Percentiles rank a stretch among this genome's conserved stretches.
Evolutionary conservation across 1,140 invertebrate genomes (phyloP).

Genomic region (Hetaerina americana): DNA sequence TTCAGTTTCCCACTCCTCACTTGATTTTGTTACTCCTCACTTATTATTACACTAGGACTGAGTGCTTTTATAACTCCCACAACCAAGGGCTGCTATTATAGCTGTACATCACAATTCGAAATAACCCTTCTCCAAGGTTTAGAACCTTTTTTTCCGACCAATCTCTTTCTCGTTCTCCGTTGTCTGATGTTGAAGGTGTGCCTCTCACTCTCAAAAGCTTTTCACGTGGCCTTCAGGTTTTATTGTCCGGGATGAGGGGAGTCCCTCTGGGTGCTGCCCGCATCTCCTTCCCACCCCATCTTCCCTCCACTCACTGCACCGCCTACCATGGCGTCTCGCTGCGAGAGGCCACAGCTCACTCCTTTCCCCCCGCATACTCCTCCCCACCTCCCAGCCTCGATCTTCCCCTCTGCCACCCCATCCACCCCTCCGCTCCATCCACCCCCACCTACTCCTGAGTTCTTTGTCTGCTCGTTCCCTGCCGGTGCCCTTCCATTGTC

Average conservation of each 20-base stretch:
- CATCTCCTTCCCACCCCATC: constrained; percentile 15
- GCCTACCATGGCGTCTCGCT: constrained; percentile 10
- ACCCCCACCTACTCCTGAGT: constrained; percentile 7
- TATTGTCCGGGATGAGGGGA: constrained; percentile 26
- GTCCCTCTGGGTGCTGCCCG: constrained; percentile 22
- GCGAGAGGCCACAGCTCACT: constrained; percentile 10
- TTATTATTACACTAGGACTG: too few species aligned
- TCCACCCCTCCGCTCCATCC: constrained; percentile 13
- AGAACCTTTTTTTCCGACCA: not conserved
- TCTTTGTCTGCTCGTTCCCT: not conserved
- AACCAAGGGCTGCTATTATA: not conserved
- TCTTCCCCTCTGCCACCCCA: constrained; percentile 19
- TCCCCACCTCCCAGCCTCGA: too few species aligned
- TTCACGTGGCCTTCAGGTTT: not conserved
- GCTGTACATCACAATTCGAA: not conserved
- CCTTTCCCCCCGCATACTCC: too few species aligned
- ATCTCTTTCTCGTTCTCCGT: too few species aligned
- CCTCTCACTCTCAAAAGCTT: not conserved
- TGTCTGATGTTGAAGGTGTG: not conserved
- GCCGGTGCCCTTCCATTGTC: not conserved
- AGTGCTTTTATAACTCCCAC: too few species aligned
- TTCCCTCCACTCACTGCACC: constrained; percentile 18
- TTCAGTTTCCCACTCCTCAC: too few species aligned
- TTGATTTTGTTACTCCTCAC: too few species aligned
- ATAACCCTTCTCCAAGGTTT: not conserved